A percentile compares a stretch with the other conserved stretches of the same genome.
phyloP scores from a whole-genome alignment of 2,888 invertebrate genomes.

The Ophion slaviceki region DNA sequence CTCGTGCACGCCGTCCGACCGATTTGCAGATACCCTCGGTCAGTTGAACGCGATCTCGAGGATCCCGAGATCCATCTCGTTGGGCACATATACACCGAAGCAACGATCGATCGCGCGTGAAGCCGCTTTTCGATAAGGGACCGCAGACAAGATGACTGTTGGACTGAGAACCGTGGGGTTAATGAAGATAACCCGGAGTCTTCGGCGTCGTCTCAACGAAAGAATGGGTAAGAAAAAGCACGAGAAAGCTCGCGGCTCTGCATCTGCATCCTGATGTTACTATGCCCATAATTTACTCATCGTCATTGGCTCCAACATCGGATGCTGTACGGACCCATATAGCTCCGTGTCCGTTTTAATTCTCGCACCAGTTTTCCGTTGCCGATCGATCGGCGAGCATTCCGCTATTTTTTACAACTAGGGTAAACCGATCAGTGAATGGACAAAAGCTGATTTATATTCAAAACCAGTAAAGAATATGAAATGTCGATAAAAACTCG shows the following conservation, averaged over 20 bases:
- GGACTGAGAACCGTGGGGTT: slow-evolving; percentile 72
- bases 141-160: slow-evolving; percentile 68
- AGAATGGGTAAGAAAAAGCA: slow-evolving; percentile 72
- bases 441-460: too few species aligned
- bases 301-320: background rate
- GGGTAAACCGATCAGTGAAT: too few species aligned
- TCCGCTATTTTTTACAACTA: background rate
- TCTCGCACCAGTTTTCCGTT: slow-evolving; percentile 25
- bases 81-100: background rate
- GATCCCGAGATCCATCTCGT: slow-evolving; percentile 40
- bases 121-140: slow-evolving; percentile 43
- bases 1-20: background rate
- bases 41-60: slow-evolving; percentile 47
- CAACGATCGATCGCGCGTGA: slow-evolving; percentile 41
- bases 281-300: background rate
- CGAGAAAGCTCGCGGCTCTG: background rate
- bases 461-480: too few species aligned
- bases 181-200: slow-evolving; percentile 72
- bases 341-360: slow-evolving; percentile 1
- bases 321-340: slow-evolving; percentile 15
- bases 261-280: slow-evolving; percentile 14
- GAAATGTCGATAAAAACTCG: too few species aligned
- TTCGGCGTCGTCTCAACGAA: slow-evolving; percentile 71
- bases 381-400: slow-evolving; percentile 34
- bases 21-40: slow-evolving; percentile 52